Evolutionary conservation across 2,888 invertebrate species (phyloP), one percentile per base, ranked within the genome.

Genomic region (Anthophora plumipes): DNA sequence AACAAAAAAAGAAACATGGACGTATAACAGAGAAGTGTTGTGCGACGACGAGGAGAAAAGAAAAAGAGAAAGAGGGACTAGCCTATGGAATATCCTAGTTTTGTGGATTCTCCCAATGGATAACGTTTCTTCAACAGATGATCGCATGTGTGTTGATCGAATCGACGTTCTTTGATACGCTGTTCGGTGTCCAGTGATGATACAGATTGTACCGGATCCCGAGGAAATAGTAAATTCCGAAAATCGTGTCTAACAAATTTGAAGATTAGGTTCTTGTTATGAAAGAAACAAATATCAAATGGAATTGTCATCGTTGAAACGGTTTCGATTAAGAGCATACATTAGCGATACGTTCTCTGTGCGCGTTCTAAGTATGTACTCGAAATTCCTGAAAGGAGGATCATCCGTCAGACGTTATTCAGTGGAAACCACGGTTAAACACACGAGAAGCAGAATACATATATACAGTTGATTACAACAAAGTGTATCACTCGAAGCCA

Each of bases 51-150:
- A 63, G 37, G 5, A 14, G 70, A 80, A 78, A 74, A 71, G 74
- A 82, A 73, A 54, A n/a, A n/a, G n/a, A n/a, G n/a, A n/a, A n/a
- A 57, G 71, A 57, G 71, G 80, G 83, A 82, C 68, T 86, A 78
- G 69, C 67, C 70, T 54, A 22, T 9, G 5, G 12, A 17, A 57
- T 75, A 63, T 59, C 83, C n/a, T 46, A 9, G 67, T n/a, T 17
- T n/a, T 41, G 64, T 75, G 71, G 60, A 84, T 41, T 73, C 69
- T 55, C 57, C 60, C n/a, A 14, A 50, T 8, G 22, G 52, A 25
- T n/a, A 41, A 11, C 43, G 39, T 22, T n/a, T n/a, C n/a, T n/a
- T 17, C n/a, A 48, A 50, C 12, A 64, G 20, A 67, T 46, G n/a
- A 64, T 52, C 17, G 37, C 20, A 50, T 37, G 73, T 67, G 74